Evolutionary conservation across 2,113 vertebrate species (phyloP).

Genomic region (Tragulus kanchil): DNA sequence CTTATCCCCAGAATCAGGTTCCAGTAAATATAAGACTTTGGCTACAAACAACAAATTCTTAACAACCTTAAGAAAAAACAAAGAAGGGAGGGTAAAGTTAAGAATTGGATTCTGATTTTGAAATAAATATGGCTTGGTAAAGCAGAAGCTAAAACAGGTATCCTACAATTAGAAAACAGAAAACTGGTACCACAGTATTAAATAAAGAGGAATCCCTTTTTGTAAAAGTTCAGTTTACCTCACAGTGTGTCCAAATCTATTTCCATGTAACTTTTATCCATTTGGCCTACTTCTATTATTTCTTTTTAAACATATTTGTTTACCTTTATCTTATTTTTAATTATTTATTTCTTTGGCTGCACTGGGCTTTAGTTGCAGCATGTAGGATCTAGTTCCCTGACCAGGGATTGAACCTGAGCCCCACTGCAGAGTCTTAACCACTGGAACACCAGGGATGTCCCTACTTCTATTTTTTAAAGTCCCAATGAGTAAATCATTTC

Average conservation of each 20-base stretch:
- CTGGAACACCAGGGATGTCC: too few relatives aligned
- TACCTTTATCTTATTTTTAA: too few relatives aligned
- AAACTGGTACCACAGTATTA: neutral
- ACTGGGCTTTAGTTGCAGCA: too few relatives aligned
- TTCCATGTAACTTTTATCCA: neutral
- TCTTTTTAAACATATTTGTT: neutral
- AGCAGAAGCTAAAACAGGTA: neutral
- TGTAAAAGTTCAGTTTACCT: neutral
- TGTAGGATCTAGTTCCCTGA: too few relatives aligned
- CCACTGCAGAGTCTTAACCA: too few relatives aligned
- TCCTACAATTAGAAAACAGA: neutral
- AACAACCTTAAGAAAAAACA: conserved; percentile 89
- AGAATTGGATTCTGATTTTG: neutral
- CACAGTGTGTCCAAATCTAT: neutral
- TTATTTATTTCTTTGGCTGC: too few relatives aligned
- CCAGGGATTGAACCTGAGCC: too few relatives aligned
- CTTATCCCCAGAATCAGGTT: conserved; percentile 86
- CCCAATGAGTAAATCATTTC: neutral
- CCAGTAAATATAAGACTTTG: conserved; percentile 95
- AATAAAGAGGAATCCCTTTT: neutral
- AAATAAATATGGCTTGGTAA: neutral
- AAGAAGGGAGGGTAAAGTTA: neutral
- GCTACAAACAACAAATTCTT: conserved; percentile 97
- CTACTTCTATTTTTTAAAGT: neutral
- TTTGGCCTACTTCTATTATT: neutral